Base-by-base conservation (phyloP, 2,113 vertebrate genomes). In the Pyrgilauda ruficollis region DNA sequence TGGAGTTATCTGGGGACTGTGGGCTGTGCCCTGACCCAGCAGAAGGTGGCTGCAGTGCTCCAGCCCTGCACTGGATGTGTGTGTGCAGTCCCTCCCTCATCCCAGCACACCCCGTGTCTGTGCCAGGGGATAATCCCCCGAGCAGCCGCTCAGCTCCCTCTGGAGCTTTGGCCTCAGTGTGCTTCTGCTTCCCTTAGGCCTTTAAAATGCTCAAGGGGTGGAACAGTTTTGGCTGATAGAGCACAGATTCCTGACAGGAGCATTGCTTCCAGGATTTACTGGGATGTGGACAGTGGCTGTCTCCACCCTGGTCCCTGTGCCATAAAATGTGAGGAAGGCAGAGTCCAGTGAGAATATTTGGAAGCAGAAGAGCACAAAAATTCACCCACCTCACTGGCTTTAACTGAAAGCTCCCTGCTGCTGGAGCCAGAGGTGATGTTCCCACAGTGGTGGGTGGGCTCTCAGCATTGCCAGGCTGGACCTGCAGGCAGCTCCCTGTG, bases 41-140 rank as follows among this genome's bases (percentile, higher is more conserved):
- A 41, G 89, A 44, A 94, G 82, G 77, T 94, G 89, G 78, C 93
- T 92, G 70, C 82, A 62, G 79, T 18, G 77, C 53, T 69, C 78
- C 73, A 59, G 28, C 30, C 37, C n/a, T 1, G 10, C 27, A 14
- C 37, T 76, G 83, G 43, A 43, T 67, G 24, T 0, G 4, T 52
- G 37, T 59, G 53, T 37, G 81, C 67, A 0, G 1, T 20, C 8
- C 50, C 41, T 77, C 39, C 9, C 79, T 85, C 46, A 43, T 47
- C 37, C 43, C 53, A 28, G 39, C 53, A 16, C 46, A 46, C 9
- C 44, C 35, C 16, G 28, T 30, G 41, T 62, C 35, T 19, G 28
- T 30, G 41, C 67, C 28, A 6, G 15, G 0, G 10, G 69, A 46
- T 74, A 31, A 66, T 75, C 74, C 74, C 61, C 61, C 31, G 68